phyloP scores from a whole-genome alignment of 1,140 invertebrate genomes.

The Drosophila lowei region DNA sequence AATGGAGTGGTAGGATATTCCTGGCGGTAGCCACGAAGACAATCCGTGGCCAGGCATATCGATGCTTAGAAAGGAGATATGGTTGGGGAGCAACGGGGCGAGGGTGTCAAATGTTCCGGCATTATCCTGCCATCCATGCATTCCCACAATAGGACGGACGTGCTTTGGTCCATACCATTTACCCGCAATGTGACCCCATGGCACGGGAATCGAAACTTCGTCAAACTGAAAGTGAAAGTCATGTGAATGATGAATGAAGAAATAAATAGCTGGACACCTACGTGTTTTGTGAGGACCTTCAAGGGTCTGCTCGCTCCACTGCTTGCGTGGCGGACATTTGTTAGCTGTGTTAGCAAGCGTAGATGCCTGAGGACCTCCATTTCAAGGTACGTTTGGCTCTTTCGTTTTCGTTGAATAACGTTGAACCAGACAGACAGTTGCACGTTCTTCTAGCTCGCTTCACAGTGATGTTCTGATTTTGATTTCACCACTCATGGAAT shows the following conservation, averaged over 20 bases:
- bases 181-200: slow-evolving; percentile 87
- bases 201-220: slow-evolving; percentile 87
- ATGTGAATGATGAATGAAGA: background rate
- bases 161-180: slow-evolving; percentile 88
- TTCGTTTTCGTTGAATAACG: slow-evolving; percentile 40
- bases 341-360: slow-evolving; percentile 21
- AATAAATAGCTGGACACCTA: slow-evolving; percentile 22
- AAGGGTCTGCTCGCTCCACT: slow-evolving; percentile 33
- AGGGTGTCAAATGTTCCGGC: slow-evolving; percentile 89
- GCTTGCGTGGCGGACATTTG: slow-evolving; percentile 24
- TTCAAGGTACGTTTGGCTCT: slow-evolving; percentile 4
- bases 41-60: slow-evolving; percentile 89
- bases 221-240: slow-evolving; percentile 82
- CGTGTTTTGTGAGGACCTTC: slow-evolving; percentile 57
- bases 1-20: slow-evolving; percentile 85
- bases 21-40: slow-evolving; percentile 87
- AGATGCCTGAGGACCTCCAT: slow-evolving; percentile 42
- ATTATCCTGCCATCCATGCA: slow-evolving; percentile 92
- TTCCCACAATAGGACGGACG: slow-evolving; percentile 86
- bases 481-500: slow-evolving; percentile 46
- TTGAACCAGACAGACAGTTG: background rate
- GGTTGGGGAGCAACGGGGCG: slow-evolving; percentile 85
- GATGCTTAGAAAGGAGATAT: slow-evolving; percentile 86
- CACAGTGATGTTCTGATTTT: slow-evolving; percentile 12
- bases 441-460: slow-evolving; percentile 13